Conservation (phyloP, 2,113 vertebrate species). For the Sylvietta virens region DNA sequence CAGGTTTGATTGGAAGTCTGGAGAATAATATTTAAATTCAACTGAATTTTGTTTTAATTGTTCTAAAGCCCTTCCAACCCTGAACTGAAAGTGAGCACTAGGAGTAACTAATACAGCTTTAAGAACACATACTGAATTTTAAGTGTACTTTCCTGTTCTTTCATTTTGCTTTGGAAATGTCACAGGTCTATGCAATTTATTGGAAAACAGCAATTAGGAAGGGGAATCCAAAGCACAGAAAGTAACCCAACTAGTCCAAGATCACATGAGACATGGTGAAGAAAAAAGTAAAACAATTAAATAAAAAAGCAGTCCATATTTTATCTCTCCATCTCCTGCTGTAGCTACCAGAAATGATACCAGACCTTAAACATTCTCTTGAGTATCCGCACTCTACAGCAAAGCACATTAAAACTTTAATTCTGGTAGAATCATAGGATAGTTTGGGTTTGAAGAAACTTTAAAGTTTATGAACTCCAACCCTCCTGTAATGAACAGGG, state of each 20-base stretch:
- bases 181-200: background rate
- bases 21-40: background rate
- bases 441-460: background rate
- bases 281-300: background rate
- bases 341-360: background rate
- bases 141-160: background rate
- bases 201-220: background rate
- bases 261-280: background rate
- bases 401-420: background rate
- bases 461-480: background rate
- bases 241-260: background rate
- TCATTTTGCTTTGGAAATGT: background rate
- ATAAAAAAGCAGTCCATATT: background rate
- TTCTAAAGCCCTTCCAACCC: background rate
- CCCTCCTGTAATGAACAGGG: background rate
- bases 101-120: background rate
- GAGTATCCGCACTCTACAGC: rapidly evolving
- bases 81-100: background rate
- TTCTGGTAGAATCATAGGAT: background rate
- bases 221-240: background rate
- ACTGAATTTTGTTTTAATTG: background rate
- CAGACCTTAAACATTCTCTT: background rate
- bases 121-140: background rate
- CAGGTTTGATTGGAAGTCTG: background rate
- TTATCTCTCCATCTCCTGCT: background rate